Evolutionary conservation across 2,797 vertebrate genomes (phyloP), one percentile per base, ranked within the genome.

Genomic region (Protonibea diacanthus): DNA sequence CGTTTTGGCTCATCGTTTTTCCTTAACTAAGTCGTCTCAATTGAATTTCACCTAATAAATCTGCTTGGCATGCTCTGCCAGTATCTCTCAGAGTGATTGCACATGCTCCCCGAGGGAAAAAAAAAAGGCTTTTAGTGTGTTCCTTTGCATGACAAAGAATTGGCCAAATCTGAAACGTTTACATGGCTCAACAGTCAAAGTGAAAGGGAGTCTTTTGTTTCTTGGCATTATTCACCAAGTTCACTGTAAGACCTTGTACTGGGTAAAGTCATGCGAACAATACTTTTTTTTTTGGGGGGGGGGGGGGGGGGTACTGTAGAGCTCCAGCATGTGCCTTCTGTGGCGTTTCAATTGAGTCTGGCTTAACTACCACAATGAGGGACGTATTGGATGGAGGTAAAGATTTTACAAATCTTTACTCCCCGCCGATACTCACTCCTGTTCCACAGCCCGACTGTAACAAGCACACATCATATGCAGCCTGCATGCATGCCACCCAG

Each of bases 101-200:
- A 85, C 74, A 84, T 77, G 82, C 75, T 76, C 59, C 74, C 59
- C 27, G 57, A 67, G 82, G 33, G 8, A 85, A 91, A 83, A 90
- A 33, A 86, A 91, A 83, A 90, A 80, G 82, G 71, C 79, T 89
- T 91, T 89, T 84, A 90, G 80, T 63, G 81, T 83, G 70, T 88
- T 82, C 74, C 70, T 90, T 82, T 89, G 76, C 83, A 87, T 81
- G 76, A 92, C 84, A 88, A 91, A 89, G 80, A 88, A 86, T 60
- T 83, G 83, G 87, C 80, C 57, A 80, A 91, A 92, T 94, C 87
- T 91, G 84, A 91, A 92, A 88, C 82, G 81, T 92, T 93, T 88
- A 80, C 89, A 93, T 78, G 90, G 90, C 75, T 88, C 89, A 90
- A 86, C 75, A 86, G 90, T 86, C 84, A 88, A 86, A 88, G 73